Percentiles rank a stretch among this genome's conserved stretches.
Evolutionary conservation across 2,113 vertebrate species (phyloP).

Genomic region (Peromyscus californicus): DNA sequence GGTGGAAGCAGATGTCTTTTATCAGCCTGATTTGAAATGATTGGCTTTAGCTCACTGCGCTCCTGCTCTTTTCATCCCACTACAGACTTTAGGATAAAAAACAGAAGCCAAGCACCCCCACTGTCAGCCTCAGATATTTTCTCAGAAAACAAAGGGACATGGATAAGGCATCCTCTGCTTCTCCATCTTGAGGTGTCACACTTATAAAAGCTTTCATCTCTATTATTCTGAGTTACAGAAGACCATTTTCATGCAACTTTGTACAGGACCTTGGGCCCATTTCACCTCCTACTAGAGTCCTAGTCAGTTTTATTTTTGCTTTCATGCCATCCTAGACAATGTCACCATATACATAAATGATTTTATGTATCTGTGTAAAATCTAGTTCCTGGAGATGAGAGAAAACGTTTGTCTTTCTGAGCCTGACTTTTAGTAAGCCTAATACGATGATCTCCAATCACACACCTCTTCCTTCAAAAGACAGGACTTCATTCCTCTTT

Average conservation of each 20-base stretch:
- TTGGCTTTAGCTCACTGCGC: neutral
- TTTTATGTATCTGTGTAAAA: neutral
- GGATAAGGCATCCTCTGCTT: neutral
- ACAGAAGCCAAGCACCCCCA: neutral
- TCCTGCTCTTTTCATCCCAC: neutral
- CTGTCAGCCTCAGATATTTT: neutral
- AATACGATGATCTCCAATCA: neutral
- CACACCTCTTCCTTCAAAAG: neutral
- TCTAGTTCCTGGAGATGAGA: neutral
- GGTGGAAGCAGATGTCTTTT: neutral
- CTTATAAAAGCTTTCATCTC: neutral
- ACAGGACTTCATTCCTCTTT: neutral
- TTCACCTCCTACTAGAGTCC: neutral
- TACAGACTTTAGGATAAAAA: neutral
- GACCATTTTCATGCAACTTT: neutral
- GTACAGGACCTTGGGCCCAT: too few relatives aligned
- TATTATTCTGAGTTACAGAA: neutral
- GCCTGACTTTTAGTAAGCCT: neutral
- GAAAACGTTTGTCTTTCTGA: neutral
- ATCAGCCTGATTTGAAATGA: slow-evolving; percentile 47
- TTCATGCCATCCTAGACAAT: neutral
- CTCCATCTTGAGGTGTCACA: neutral
- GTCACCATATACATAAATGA: neutral
- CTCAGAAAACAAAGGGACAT: neutral
- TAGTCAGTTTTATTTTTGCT: neutral